Evolutionary conservation across 2,888 invertebrate species (phyloP), one percentile per base, ranked within the genome.

Genomic region (Drosophila planitibia): DNA sequence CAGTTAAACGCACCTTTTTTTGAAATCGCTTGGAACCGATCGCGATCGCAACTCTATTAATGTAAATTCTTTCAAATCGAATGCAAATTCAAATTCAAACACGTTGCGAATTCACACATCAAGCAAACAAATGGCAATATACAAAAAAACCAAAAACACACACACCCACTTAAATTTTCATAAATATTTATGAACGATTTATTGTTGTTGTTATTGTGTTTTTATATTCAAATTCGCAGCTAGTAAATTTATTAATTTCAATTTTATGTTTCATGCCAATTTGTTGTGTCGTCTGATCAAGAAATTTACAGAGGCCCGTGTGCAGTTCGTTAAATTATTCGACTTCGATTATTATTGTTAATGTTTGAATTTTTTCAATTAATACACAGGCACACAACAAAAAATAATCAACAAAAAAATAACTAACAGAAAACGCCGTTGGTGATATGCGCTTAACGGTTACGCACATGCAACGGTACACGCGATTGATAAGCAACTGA

Each of bases 401-500:
- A 75, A 49, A 65, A 67, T 44, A 28, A 22, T 67, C 33, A 76
- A 80, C 44, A 71, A 61, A 60, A 76, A 65, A 55, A 37, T 66
- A 81, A 66, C 54, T 55, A 82, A 81, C 55, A 51, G 66, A 76
- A 81, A 80, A 81, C 49, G 35, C 68, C 72, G 70, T 71, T 54
- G 74, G 47, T 44, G 63, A 62, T 19, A 51, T 62, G 79, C 82
- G 79, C 64, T 68, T 58, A 67, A 57, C 63, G 62, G 49, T 32
- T 53, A 66, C 83, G 61, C 74, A 81, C 81, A 82, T 82, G 74
- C 81, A 83, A 41, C 75, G 69, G 67, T 67, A 58, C 58, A 51
- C 83, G 80, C 81, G 83, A 70, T 69, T 83, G 80, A 83, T 81
- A 81, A 83, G 80, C 81, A 81, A 81, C 83, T 81, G 66, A 79